These are phyloP conservation scores for Hedya salicella DNA, from an alignment of 2,888 invertebrate species.

Conservation along the genomic window DNA sequence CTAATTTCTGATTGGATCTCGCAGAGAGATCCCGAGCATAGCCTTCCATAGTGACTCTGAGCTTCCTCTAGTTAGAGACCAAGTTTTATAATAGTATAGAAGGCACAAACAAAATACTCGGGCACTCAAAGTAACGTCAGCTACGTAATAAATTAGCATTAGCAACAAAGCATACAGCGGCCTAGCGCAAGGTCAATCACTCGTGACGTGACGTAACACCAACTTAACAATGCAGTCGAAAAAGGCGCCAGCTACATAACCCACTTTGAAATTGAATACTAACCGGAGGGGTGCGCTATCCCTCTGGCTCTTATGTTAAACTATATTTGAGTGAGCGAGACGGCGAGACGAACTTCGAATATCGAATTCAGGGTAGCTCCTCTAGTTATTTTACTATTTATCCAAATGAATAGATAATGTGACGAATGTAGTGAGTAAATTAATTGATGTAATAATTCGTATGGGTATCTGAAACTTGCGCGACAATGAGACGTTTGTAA, in stretches of 20 bases:
- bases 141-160: slow-evolving; percentile 21
- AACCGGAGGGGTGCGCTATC: too few relatives aligned
- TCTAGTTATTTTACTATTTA: not conserved
- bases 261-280: not conserved
- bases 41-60: too few relatives aligned
- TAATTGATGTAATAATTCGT: slow-evolving; percentile 9
- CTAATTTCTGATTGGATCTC: too few relatives aligned
- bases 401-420: not conserved
- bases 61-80: too few relatives aligned
- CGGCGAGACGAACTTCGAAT: too few relatives aligned
- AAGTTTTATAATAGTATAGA: too few relatives aligned
- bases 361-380: too few relatives aligned
- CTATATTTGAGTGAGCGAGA: too few relatives aligned
- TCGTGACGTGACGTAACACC: slow-evolving; percentile 7
- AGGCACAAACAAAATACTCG: not conserved
- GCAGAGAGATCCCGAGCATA: too few relatives aligned
- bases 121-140: slow-evolving; percentile 1
- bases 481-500: too few relatives aligned
- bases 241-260: not conserved
- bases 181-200: slow-evolving; percentile 28
- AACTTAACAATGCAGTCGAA: slow-evolving; percentile 1
- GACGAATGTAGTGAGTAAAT: not conserved
- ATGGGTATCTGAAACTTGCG: too few relatives aligned
- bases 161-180: slow-evolving; percentile 15
- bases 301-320: too few relatives aligned